A percentile compares a stretch with the other conserved stretches of the same genome.
Conservation (phyloP, 2,888 invertebrate genomes). For the Acanthosoma haemorrhoidale region DNA sequence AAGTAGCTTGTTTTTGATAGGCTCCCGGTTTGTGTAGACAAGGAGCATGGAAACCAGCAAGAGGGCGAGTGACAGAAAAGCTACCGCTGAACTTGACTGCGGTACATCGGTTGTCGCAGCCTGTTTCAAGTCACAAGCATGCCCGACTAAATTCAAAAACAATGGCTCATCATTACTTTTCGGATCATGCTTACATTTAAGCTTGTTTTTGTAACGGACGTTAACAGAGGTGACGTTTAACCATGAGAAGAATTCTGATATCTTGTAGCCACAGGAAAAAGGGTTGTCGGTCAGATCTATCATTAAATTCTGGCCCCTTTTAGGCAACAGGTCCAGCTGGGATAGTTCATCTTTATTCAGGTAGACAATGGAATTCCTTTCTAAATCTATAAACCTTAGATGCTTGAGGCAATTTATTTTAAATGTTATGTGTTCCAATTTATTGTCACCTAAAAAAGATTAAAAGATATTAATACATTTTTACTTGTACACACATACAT, state of each 20-base stretch:
- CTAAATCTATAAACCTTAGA: constrained; percentile 62
- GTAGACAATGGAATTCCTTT: constrained; percentile 58
- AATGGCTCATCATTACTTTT: not conserved
- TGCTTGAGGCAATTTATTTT: constrained; percentile 61
- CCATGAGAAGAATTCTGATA: constrained; percentile 58
- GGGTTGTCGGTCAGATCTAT: constrained; percentile 64
- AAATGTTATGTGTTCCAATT: constrained; percentile 57
- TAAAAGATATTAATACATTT: too few relatives aligned
- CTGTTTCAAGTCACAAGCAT: constrained; percentile 26
- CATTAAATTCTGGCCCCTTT: constrained; percentile 50
- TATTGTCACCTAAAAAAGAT: constrained; percentile 47
- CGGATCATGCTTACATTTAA: constrained; percentile 50
- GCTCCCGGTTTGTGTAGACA: constrained; percentile 57
- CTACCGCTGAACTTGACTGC: constrained; percentile 46
- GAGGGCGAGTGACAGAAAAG: constrained; percentile 53
- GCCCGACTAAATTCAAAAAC: constrained; percentile 22
- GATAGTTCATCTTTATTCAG: constrained; percentile 55
- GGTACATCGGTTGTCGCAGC: not conserved
- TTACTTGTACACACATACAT: too few relatives aligned
- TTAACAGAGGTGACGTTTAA: constrained; percentile 56
- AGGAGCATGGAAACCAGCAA: constrained; percentile 54
- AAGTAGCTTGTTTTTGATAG: constrained; percentile 54
- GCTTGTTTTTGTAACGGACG: constrained; percentile 53
- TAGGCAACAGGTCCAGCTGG: constrained; percentile 54
- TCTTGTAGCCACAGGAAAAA: constrained; percentile 61